These are phyloP conservation scores for Merluccius polli DNA, from an alignment of 2,797 vertebrate genomes.

Conservation along the genomic window DNA sequence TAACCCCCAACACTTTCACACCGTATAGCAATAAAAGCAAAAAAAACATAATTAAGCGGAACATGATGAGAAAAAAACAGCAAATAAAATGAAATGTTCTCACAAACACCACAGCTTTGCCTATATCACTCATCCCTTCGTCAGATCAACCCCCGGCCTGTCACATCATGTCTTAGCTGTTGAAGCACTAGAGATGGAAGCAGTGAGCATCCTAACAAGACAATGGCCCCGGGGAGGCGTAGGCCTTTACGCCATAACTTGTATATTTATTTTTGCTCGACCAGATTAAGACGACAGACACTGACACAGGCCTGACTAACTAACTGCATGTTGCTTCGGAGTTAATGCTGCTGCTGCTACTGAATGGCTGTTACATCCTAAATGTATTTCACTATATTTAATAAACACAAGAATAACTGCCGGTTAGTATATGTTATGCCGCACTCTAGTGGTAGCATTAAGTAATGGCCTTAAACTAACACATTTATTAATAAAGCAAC, in stretches of 20 bases:
- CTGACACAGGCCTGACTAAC: not conserved
- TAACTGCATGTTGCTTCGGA: not conserved
- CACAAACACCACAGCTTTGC: not conserved
- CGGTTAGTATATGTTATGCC: not conserved
- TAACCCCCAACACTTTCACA: not conserved
- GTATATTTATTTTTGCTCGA: not conserved
- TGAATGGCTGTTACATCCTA: not conserved
- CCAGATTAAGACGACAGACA: too few relatives aligned
- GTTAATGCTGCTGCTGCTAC: not conserved
- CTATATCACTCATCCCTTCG: not conserved
- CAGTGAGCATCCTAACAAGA: not conserved
- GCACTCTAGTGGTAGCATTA: not conserved
- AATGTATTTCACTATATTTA: not conserved
- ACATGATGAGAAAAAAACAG: not conserved
- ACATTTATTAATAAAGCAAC: not conserved
- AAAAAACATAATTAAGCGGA: not conserved
- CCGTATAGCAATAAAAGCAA: not conserved
- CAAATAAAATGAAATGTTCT: too few relatives aligned
- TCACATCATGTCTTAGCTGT: not conserved
- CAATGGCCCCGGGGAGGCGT: not conserved
- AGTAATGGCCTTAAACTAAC: not conserved
- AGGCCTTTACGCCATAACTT: not conserved
- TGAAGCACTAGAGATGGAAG: not conserved
- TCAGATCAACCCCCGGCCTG: not conserved
- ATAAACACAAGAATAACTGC: not conserved